Percentiles rank a stretch among this genome's conserved stretches.
These are phyloP conservation scores for Cheilosia grossa DNA, from an alignment of 2,888 invertebrate species.

Conservation along the genomic window DNA sequence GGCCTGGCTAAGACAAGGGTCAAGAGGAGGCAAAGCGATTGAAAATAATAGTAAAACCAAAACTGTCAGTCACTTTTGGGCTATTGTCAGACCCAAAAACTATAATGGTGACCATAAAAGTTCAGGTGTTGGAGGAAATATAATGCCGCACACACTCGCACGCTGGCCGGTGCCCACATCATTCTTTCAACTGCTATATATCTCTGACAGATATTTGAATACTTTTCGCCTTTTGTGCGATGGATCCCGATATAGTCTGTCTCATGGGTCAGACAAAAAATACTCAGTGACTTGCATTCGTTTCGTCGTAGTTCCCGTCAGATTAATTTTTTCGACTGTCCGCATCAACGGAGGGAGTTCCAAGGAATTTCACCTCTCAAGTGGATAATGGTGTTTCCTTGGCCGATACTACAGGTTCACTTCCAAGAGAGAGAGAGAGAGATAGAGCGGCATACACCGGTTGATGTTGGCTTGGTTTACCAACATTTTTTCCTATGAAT, in stretches of 20 bases:
- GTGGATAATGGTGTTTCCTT: constrained; percentile 68
- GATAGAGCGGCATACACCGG: neutral
- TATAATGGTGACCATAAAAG: constrained; percentile 32
- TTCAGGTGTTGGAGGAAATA: constrained; percentile 58
- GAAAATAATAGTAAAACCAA: constrained; percentile 9
- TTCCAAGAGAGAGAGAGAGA: no score
- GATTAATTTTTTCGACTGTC: constrained; percentile 48
- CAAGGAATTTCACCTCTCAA: constrained; percentile 68
- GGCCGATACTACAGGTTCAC: constrained; percentile 14
- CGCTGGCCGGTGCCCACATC: constrained; percentile 51
- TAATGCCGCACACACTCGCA: constrained; percentile 10
- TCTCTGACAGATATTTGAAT: constrained; percentile 72
- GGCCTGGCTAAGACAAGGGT: constrained; percentile 25
- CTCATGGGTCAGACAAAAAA: constrained; percentile 31
- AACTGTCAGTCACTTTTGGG: constrained; percentile 65
- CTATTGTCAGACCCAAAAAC: constrained; percentile 50
- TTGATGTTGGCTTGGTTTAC: constrained; percentile 9
- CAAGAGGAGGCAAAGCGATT: constrained; percentile 12
- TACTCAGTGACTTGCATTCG: constrained; percentile 66
- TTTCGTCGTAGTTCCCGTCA: constrained; percentile 36
- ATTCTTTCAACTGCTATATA: constrained; percentile 41
- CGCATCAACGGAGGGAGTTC: constrained; percentile 27
- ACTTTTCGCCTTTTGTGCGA: constrained; percentile 66
- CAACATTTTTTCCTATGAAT: constrained; percentile 52
- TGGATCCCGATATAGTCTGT: constrained; percentile 31